These are phyloP conservation scores for Phocoena phocoena DNA, from an alignment of 2,113 vertebrate species.

Conservation along the genomic window DNA sequence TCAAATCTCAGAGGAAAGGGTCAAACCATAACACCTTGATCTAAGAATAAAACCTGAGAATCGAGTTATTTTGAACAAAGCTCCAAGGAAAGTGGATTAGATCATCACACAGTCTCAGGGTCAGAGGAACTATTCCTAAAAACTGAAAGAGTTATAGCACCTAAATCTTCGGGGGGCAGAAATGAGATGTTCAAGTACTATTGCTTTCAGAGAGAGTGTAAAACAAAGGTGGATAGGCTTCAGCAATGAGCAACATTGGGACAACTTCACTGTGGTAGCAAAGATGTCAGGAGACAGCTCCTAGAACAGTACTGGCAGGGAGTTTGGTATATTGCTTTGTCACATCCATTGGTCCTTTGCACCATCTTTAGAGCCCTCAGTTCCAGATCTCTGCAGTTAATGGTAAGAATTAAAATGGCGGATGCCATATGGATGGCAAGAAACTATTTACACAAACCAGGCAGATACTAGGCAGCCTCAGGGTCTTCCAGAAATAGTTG, in stretches of 20 bases:
- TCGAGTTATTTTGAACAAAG: neutral
- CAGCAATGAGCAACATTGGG: neutral
- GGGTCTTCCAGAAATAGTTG: neutral
- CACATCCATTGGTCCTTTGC: neutral
- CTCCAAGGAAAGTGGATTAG: neutral
- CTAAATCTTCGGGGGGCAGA: neutral
- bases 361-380: neutral
- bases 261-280: neutral
- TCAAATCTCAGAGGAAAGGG: neutral
- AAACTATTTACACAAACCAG: neutral
- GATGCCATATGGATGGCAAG: neutral
- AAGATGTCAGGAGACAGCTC: neutral
- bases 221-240: neutral
- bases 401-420: neutral
- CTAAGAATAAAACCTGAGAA: neutral
- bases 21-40: neutral
- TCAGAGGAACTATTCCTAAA: neutral
- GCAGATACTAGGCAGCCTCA: neutral
- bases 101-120: neutral
- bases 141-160: neutral
- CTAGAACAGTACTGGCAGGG: accelerated
- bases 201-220: neutral
- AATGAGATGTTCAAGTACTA: neutral
- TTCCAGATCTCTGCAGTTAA: neutral
- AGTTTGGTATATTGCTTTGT: neutral